Conservation (phyloP, 2,797 vertebrate genomes). For the Epinephelus awoara region DNA sequence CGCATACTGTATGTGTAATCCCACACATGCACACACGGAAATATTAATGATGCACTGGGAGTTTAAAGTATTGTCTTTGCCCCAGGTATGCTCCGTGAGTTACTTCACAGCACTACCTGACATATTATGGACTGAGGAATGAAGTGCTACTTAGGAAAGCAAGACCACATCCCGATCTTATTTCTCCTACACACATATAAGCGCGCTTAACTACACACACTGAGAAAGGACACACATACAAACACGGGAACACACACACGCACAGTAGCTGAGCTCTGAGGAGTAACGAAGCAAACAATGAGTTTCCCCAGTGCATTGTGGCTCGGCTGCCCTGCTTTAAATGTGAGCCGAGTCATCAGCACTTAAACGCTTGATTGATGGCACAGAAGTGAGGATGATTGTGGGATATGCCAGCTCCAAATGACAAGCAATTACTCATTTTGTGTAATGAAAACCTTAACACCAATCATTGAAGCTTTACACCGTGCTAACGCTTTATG, state of each 20-base stretch:
- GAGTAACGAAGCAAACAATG: conserved; percentile 85
- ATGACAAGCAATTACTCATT: conserved; percentile 90
- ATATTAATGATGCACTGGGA: conserved; percentile 10
- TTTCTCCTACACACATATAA: conserved; percentile 59
- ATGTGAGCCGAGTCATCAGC: conserved; percentile 85
- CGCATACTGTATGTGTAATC: not conserved
- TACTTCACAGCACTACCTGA: conserved; percentile 43
- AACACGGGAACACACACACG: conserved; percentile 21
- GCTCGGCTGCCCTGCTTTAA: conserved; percentile 81
- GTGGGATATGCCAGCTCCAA: conserved; percentile 87
- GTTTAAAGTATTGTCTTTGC: conserved; percentile 54
- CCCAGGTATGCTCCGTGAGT: conserved; percentile 45
- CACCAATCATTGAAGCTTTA: conserved; percentile 87
- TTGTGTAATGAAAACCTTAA: conserved; percentile 90
- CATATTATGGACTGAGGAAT: conserved; percentile 67
- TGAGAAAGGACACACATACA: conserved; percentile 39
- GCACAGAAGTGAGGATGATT: conserved; percentile 87
- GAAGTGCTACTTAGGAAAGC: conserved; percentile 69
- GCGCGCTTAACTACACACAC: conserved; percentile 41
- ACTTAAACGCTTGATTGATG: conserved; percentile 90
- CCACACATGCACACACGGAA: conserved; percentile 23
- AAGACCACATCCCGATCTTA: conserved; percentile 62
- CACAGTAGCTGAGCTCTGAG: conserved; percentile 66
- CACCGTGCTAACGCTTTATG: conserved; percentile 85
- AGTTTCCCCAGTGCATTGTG: conserved; percentile 81